These are phyloP conservation scores for Crossocerus cetratus DNA, from an alignment of 2,888 invertebrate genomes.

Conservation along the genomic window DNA sequence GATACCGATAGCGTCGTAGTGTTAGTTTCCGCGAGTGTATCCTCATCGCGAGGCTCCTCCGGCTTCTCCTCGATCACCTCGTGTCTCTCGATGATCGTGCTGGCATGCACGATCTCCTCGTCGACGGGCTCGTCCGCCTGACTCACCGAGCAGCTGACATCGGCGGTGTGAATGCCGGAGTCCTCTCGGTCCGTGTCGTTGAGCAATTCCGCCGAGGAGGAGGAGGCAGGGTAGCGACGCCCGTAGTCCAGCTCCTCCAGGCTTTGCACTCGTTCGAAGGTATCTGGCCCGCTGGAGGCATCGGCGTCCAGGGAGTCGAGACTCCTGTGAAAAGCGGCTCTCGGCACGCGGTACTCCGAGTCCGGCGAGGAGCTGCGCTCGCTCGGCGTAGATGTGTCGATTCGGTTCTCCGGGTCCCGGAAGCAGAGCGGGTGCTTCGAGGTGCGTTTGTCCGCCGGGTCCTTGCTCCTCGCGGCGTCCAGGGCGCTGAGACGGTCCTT, in stretches of 20 bases:
- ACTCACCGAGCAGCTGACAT: constrained; percentile 85
- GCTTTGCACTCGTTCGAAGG: constrained; percentile 83
- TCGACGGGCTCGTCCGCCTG: constrained; percentile 87
- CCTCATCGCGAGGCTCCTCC: constrained; percentile 47
- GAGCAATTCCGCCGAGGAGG: constrained; percentile 82
- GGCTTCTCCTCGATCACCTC: constrained; percentile 60
- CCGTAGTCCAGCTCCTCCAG: constrained; percentile 81
- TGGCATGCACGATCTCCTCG: constrained; percentile 65
- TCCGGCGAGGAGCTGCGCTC: constrained; percentile 74
- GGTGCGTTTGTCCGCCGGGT: constrained; percentile 64
- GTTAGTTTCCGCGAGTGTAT: constrained; percentile 22
- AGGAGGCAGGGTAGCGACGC: constrained; percentile 78
- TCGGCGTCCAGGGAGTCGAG: constrained; percentile 83
- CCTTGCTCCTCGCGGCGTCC: constrained; percentile 79
- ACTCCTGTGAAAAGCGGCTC: constrained; percentile 80
- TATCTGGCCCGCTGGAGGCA: constrained; percentile 77
- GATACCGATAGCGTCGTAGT: neutral
- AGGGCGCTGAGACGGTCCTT: constrained; percentile 79
- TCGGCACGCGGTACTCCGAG: constrained; percentile 69
- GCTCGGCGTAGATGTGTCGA: constrained; percentile 70
- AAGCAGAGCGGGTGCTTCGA: constrained; percentile 67
- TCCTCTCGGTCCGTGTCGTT: constrained; percentile 86
- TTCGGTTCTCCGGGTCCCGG: constrained; percentile 61
- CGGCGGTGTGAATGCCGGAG: constrained; percentile 88
- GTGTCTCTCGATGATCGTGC: constrained; percentile 58